Conservation (phyloP, 2,797 vertebrate species). For the Gambusia yucatana region DNA sequence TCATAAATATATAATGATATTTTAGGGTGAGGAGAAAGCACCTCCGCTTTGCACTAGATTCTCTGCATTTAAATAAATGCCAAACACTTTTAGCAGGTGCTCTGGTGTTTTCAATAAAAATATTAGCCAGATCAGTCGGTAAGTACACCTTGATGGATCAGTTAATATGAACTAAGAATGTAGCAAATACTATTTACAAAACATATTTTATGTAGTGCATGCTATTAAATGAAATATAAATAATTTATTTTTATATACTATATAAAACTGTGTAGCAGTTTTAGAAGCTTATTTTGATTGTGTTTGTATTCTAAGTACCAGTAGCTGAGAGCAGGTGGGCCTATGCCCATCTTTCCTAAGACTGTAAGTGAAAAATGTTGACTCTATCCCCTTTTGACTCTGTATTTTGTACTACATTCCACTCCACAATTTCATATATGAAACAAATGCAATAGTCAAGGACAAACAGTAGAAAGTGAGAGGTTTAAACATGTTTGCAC, state of each 20-base stretch:
- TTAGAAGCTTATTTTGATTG: not conserved
- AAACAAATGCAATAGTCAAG: not conserved
- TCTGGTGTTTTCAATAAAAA: not conserved
- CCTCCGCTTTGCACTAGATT: not conserved
- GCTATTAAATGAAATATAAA: not conserved
- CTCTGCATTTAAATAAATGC: not conserved
- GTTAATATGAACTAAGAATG: not conserved
- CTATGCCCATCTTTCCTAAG: not conserved
- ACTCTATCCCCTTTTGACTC: not conserved
- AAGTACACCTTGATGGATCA: not conserved
- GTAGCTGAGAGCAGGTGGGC: not conserved
- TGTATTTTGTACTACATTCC: not conserved
- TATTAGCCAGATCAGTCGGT: not conserved
- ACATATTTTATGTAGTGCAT: not conserved
- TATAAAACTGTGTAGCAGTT: not conserved
- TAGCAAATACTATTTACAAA: not conserved
- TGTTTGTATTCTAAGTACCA: not conserved
- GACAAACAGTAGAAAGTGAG: not conserved
- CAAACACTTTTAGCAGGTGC: not conserved
- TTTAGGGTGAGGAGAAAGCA: not conserved
- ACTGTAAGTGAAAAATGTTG: not conserved
- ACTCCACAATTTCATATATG: too few species aligned
- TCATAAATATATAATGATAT: not conserved
- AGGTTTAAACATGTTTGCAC: not conserved
- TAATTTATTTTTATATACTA: not conserved